Evolutionary conservation across 1,140 invertebrate genomes (phyloP), one percentile per base, ranked within the genome.

Genomic region (Bombus impatiens): DNA sequence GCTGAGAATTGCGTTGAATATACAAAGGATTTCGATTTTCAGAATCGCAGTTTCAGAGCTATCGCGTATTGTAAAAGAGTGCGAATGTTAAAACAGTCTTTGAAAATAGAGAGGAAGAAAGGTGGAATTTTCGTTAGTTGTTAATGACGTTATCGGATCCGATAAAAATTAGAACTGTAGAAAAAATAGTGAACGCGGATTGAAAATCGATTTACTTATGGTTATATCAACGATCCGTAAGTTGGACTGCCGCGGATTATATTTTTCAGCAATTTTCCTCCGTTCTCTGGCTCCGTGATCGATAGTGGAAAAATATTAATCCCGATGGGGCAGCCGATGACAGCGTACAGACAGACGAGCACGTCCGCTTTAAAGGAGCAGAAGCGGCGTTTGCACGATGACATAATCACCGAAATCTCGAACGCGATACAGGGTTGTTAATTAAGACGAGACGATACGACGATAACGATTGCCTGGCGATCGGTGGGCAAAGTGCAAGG

Each of bases 361-460:
- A 35, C 15, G 57, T 87, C 47, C 47, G 35, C 77, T 87, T 86
- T 86, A 86, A 76, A 59, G 28, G 65, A 28, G 76, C 37, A 76
- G 59, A 47, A 12, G 28, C 32, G 59, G 32, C 32, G 53, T 57
- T 28, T 32, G 28, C 32, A 78, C 40, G 85, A 87, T 80, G 71
- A 74, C 67, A 86, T 77, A 40, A 77, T 77, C 75, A 59, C 25
- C 75, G 53, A 77, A 87, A 87, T 86, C 84, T 42, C 75, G 62
- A 77, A 87, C 47, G 42, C 76, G 86, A 84, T 53, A 44, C 68
- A 35, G 53, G 57, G 72, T 77, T 80, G 84, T 88, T 88, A 88
- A 88, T 88, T 85, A 59, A 78, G 81, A 84, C 67, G 76, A 80
- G 76, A 77, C 79, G 82, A 86, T 86, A 72, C 59, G 44, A 72